Evolutionary conservation across 2,113 vertebrate species (phyloP).

Genomic region (Mastomys coucha): DNA sequence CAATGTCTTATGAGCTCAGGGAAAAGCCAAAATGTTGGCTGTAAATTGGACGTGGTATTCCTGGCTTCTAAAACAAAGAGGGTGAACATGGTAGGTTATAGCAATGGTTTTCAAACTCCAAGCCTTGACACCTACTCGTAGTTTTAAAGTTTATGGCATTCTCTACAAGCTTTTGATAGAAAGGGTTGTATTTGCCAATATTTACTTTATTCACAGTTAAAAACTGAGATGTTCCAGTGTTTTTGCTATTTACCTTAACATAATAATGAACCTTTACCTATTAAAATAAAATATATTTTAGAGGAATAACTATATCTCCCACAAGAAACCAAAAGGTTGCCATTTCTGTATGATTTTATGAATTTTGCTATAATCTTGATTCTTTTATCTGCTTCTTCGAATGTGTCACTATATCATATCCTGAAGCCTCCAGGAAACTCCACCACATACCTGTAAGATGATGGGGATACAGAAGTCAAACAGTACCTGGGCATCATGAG

Average conservation of each 20-base stretch:
- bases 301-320: background rate
- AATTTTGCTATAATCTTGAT: conserved; percentile 14
- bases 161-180: background rate
- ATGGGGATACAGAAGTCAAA: background rate
- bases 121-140: background rate
- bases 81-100: background rate
- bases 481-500: background rate
- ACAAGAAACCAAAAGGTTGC: background rate
- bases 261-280: background rate
- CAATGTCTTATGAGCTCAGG: background rate
- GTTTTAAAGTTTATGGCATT: background rate
- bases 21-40: background rate
- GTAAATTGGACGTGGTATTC: background rate
- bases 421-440: background rate
- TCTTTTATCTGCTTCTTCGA: background rate
- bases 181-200: background rate
- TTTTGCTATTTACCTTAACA: background rate
- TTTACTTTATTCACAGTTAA: conserved; percentile 39
- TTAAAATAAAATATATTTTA: background rate
- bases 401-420: background rate
- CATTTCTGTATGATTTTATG: background rate
- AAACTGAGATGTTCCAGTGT: background rate
- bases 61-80: background rate
- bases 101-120: background rate
- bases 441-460: background rate